Conservation (phyloP, 2,888 invertebrate species). For the Volucella bombylans region DNA sequence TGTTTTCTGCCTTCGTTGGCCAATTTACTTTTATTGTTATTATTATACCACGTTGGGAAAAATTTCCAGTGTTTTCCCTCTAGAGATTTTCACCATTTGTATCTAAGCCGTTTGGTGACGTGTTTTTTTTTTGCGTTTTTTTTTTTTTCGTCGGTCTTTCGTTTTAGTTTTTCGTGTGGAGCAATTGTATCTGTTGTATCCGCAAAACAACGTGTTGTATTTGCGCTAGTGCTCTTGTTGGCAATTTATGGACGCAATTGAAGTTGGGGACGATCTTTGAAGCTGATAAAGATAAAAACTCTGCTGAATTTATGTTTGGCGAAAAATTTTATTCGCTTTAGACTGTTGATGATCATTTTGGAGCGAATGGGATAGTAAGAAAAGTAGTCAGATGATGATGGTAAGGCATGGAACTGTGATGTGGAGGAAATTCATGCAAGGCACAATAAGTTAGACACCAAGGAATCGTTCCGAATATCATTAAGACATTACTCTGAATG, state of each 20-base stretch:
- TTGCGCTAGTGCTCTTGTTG: slow-evolving; percentile 43
- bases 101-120: slow-evolving; percentile 26
- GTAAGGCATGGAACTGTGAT: slow-evolving; percentile 1
- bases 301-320: slow-evolving; percentile 41
- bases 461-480: slow-evolving; percentile 21
- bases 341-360: slow-evolving; percentile 44
- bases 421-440: slow-evolving; percentile 25
- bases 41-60: slow-evolving; percentile 73
- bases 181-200: slow-evolving; percentile 28
- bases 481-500: slow-evolving; percentile 48
- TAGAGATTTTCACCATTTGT: slow-evolving; percentile 63
- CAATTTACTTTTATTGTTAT: slow-evolving; percentile 74
- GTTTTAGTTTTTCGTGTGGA: slow-evolving; percentile 34
- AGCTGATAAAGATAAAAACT: slow-evolving; percentile 59
- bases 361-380: slow-evolving; percentile 15
- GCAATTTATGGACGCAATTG: slow-evolving; percentile 68
- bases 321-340: slow-evolving; percentile 31
- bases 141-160: slow-evolving; percentile 7
- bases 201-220: slow-evolving; percentile 42
- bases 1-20: neutral
- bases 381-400: too few relatives aligned
- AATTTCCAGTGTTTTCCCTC: slow-evolving; percentile 73
- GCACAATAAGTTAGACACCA: slow-evolving; percentile 26
- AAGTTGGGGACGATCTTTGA: slow-evolving; percentile 62
- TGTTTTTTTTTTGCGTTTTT: slow-evolving; percentile 20